phyloP scores from a whole-genome alignment of 2,888 invertebrate species.

The Anagyrus pseudococci region DNA sequence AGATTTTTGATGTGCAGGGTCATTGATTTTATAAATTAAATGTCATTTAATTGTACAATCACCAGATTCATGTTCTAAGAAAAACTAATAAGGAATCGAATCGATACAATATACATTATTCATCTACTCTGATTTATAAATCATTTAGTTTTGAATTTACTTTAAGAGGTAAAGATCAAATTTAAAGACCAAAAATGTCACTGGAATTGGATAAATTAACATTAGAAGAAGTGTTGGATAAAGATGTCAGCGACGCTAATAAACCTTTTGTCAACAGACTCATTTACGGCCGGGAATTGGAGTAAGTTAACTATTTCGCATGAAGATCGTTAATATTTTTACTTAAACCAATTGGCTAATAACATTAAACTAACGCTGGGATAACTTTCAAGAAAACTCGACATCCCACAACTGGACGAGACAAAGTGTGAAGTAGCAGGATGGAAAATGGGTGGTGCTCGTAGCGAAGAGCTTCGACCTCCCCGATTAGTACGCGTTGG shows the following conservation, averaged over 20 bases:
- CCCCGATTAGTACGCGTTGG: conserved; percentile 81
- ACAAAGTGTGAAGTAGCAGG: conserved; percentile 72
- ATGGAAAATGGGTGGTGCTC: conserved; percentile 71
- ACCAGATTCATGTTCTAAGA: no score
- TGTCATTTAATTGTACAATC: no score
- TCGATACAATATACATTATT: neutral
- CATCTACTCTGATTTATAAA: neutral
- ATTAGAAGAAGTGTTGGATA: conserved; percentile 32
- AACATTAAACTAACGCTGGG: no score
- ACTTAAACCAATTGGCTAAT: no score
- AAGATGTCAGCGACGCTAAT: conserved; percentile 17
- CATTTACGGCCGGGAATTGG: conserved; percentile 33
- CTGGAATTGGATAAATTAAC: conserved; percentile 30
- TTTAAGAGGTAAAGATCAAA: neutral
- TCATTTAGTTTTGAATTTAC: neutral
- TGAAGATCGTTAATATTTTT: neutral
- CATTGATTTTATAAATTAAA: no score
- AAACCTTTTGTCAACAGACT: conserved; percentile 26
- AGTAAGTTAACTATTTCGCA: conserved; percentile 24
- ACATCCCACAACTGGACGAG: conserved; percentile 63
- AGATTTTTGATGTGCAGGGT: no score
- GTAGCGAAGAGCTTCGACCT: conserved; percentile 73
- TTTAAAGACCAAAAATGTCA: conserved; percentile 17
- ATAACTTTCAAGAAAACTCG: conserved; percentile 54
- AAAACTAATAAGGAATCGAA: neutral